Percentiles rank a stretch among this genome's conserved stretches.
phyloP scores from a whole-genome alignment of 2,797 vertebrate species.

The Pseudochaenichthys georgianus region DNA sequence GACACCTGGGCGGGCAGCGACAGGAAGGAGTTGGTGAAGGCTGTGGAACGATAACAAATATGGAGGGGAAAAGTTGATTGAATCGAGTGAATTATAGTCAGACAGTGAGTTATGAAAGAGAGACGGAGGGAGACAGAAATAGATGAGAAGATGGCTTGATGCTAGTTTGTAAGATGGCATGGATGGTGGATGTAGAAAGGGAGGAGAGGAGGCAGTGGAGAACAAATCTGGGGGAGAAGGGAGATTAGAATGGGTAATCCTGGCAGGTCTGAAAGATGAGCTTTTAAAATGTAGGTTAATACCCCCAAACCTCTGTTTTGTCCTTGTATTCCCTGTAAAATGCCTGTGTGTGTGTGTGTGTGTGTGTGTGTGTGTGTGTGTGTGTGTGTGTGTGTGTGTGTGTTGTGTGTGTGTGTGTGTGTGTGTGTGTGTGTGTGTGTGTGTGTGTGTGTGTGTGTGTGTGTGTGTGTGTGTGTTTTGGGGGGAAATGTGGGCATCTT shows the following conservation, averaged over 20 bases:
- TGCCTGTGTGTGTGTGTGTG: conserved; percentile 6
- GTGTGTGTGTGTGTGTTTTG: conserved; percentile 13
- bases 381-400: conserved; percentile 10
- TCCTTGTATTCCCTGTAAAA: conserved; percentile 41
- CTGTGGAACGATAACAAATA: conserved; percentile 57
- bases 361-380: background rate
- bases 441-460: no score
- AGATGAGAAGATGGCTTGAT: conserved; percentile 42
- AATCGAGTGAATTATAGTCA: conserved; percentile 69
- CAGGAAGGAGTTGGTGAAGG: conserved; percentile 49
- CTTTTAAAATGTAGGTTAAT: conserved; percentile 82
- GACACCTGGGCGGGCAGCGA: conserved; percentile 50
- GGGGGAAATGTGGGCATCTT: conserved; percentile 1
- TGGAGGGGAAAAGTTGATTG: conserved; percentile 69
- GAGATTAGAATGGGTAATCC: conserved; percentile 79
- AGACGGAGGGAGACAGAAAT: conserved; percentile 52
- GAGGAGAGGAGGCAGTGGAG: conserved; percentile 37
- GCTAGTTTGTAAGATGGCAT: conserved; percentile 14
- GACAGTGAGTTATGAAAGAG: conserved; percentile 75
- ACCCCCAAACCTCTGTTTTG: conserved; percentile 67
- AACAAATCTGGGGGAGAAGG: conserved; percentile 51
- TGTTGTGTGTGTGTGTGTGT: no score
- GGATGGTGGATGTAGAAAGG: conserved; percentile 37
- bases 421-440: no score
- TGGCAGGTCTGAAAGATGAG: conserved; percentile 69